These are phyloP conservation scores for Turnix velox DNA, from an alignment of 2,113 vertebrate genomes.

Conservation along the genomic window DNA sequence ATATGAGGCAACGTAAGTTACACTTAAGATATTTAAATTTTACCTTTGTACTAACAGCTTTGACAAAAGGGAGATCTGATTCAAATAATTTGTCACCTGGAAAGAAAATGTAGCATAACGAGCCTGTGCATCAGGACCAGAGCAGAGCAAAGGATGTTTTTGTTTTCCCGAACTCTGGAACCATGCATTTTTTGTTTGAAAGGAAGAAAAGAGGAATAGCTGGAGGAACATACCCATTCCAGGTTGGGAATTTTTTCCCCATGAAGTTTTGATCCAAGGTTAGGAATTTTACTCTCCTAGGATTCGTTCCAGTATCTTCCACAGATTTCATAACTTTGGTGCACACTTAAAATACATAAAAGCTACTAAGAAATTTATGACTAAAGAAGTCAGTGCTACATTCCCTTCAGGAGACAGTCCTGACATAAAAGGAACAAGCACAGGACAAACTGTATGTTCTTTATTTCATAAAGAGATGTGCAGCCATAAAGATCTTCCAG, in stretches of 20 bases:
- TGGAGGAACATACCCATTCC: background rate
- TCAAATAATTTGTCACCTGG: background rate
- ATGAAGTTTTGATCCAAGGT: background rate
- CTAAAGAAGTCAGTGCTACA: background rate
- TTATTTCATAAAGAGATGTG: background rate
- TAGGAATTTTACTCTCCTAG: background rate
- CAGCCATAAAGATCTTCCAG: background rate
- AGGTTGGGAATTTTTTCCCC: background rate
- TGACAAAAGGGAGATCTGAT: background rate
- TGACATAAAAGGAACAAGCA: background rate
- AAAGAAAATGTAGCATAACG: background rate
- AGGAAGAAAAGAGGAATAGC: background rate
- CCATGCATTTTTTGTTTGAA: background rate
- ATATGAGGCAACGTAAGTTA: background rate
- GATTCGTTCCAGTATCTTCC: background rate
- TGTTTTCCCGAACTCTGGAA: background rate
- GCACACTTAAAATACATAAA: background rate
- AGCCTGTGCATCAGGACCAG: background rate
- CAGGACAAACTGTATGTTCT: rapidly evolving
- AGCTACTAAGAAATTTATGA: background rate
- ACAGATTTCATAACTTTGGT: background rate
- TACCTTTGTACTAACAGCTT: background rate
- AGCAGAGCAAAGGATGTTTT: background rate
- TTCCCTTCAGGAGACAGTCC: background rate
- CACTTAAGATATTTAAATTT: background rate